Evolutionary conservation across 2,888 invertebrate species (phyloP), one percentile per base, ranked within the genome.

Genomic region (Limnephilus lunatus): DNA sequence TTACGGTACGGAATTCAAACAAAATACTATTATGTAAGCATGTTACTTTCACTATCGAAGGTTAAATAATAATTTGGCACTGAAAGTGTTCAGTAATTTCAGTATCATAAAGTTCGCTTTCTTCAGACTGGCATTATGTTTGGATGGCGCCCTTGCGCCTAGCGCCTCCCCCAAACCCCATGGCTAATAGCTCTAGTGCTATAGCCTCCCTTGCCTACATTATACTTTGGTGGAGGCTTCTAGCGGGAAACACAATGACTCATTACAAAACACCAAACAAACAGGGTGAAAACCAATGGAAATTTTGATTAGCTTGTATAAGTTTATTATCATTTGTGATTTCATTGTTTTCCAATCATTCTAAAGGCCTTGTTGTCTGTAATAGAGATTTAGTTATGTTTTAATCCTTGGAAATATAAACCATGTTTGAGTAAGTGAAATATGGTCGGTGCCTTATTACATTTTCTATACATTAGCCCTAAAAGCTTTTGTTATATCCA

Each of bases 211-310:
- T 83, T 11, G 15, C 48, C 14, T 48, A 11, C 44, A 11, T 48
- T 86, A 86, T 86, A 15, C 44, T 25, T 85, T 5, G 44, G 44
- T 86, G 86, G 86, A 44, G 30, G 44, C 44, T 86, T 44, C 44
- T 48, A 86, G 86, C 25, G 86, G 86, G 30, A 86, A 86, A 86
- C n/a, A 86, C 86, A 44, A 25, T 86, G 86, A 39, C 39, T 86
- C 86, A 86, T 44, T 19, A 44, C 39, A 44, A 30, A 86, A 86
- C 32, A 25, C 68, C 68, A 25, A 68, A 68, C 68, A 68, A 68
- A 68, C 68, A 68, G 68, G 68, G 68, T 68, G 25, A 2, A 68
- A 68, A 68, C 68, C 68, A 9, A 68, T 68, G 25, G 25, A 68
- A 68, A 68, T 68, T 25, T 68, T 68, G 68, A 68, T 68, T 68